phyloP scores from a whole-genome alignment of 2,888 invertebrate species.

The Pristionchus fissidentatus region DNA sequence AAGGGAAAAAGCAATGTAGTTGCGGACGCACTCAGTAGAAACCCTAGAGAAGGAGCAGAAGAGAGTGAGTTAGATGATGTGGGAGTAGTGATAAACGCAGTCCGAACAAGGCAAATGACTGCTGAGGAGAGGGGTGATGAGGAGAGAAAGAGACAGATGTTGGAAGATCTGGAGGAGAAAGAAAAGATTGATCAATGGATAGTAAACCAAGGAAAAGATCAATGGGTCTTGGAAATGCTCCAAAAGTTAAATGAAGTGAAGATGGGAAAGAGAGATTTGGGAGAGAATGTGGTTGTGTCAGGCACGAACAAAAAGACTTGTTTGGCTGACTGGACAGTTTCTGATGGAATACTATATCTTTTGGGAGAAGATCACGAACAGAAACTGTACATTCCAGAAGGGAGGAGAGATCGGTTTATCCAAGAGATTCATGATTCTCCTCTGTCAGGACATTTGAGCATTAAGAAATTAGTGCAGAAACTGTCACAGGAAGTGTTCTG shows the following conservation, averaged over 20 bases:
- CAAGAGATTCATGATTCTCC: too few relatives aligned
- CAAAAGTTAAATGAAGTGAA: neutral
- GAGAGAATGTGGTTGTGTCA: neutral
- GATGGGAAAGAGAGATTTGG: neutral
- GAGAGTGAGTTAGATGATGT: neutral
- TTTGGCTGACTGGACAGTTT: neutral
- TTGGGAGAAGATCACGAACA: neutral
- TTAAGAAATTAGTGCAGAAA: neutral
- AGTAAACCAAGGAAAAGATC: neutral
- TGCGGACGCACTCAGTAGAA: constrained; percentile 1
- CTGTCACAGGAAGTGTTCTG: constrained; percentile 48
- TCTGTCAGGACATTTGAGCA: neutral
- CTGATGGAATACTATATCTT: neutral
- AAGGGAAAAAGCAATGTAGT: constrained; percentile 10
- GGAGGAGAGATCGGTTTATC: neutral
- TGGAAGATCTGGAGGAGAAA: neutral
- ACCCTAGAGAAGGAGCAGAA: neutral
- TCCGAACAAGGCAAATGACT: neutral
- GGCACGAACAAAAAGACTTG: neutral
- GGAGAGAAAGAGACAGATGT: neutral
- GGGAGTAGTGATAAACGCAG: neutral
- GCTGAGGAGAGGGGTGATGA: neutral
- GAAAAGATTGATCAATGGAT: neutral
- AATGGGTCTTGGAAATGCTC: neutral
- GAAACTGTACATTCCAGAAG: neutral